These are phyloP conservation scores for Rattus rattus DNA, from an alignment of 2,113 vertebrate species.

Conservation along the genomic window DNA sequence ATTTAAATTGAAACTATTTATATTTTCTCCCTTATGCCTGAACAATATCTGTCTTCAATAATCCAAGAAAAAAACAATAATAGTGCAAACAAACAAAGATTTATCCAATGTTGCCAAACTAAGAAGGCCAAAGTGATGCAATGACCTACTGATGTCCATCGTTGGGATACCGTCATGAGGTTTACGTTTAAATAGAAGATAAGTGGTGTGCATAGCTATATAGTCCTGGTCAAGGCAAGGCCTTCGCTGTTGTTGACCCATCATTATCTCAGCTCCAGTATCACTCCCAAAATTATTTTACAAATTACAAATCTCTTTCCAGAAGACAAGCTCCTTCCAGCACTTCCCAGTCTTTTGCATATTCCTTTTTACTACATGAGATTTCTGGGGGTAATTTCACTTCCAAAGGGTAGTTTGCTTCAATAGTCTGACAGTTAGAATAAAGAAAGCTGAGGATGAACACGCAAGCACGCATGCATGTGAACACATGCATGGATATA, in stretches of 20 bases:
- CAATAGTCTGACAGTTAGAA: neutral
- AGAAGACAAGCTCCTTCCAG: neutral
- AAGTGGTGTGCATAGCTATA: neutral
- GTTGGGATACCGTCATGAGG: no score
- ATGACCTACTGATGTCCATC: no score
- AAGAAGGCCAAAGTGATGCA: no score
- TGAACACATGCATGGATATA: fast-evolving
- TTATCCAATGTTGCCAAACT: neutral
- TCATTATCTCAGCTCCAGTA: neutral
- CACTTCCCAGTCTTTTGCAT: neutral
- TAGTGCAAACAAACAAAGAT: neutral
- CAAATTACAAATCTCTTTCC: neutral
- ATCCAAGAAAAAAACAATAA: neutral
- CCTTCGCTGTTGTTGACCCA: neutral
- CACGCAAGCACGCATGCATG: neutral
- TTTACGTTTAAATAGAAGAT: neutral
- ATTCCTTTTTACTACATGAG: neutral
- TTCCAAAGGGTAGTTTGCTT: neutral
- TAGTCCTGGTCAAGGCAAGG: no score
- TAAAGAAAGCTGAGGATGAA: no score
- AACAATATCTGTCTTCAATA: neutral
- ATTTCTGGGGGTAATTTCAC: neutral
- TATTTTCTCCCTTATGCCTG: neutral
- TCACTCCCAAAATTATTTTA: neutral
- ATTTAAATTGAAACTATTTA: neutral